These are phyloP conservation scores for Lepus timidus DNA, from an alignment of 2,113 vertebrate species.

Conservation along the genomic window DNA sequence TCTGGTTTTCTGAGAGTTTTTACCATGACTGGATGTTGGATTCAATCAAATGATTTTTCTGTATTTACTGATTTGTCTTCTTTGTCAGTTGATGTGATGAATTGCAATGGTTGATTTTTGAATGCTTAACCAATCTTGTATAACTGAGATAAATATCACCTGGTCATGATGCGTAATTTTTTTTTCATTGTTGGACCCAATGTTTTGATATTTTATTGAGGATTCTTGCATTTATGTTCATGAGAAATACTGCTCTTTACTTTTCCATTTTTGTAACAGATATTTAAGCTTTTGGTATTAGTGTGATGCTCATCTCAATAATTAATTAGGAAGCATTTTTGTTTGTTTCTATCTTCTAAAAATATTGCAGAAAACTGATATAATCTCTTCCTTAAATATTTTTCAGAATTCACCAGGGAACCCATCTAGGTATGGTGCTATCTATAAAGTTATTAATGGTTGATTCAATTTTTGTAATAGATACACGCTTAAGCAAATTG, in stretches of 20 bases:
- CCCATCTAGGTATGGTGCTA: background rate
- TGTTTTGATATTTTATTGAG: too few species aligned
- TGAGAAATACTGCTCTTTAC: background rate
- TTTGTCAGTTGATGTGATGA: too few species aligned
- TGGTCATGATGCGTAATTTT: background rate
- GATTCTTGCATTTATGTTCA: too few species aligned
- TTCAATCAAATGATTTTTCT: background rate
- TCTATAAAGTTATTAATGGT: background rate
- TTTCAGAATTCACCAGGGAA: background rate
- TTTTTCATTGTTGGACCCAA: too few species aligned
- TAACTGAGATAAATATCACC: background rate
- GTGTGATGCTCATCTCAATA: background rate
- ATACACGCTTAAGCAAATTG: too few species aligned
- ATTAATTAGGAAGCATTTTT: background rate
- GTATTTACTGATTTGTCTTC: too few species aligned
- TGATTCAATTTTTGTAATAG: too few species aligned
- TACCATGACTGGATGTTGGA: background rate
- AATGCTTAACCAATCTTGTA: background rate
- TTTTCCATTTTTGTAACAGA: background rate
- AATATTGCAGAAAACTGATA: too few species aligned
- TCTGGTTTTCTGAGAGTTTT: background rate
- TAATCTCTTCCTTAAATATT: too few species aligned
- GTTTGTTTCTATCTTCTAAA: background rate
- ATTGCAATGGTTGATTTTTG: background rate
- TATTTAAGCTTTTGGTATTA: background rate